Evolutionary conservation across 2,797 vertebrate genomes (phyloP), one percentile per base, ranked within the genome.

Genomic region (Mareca penelope): DNA sequence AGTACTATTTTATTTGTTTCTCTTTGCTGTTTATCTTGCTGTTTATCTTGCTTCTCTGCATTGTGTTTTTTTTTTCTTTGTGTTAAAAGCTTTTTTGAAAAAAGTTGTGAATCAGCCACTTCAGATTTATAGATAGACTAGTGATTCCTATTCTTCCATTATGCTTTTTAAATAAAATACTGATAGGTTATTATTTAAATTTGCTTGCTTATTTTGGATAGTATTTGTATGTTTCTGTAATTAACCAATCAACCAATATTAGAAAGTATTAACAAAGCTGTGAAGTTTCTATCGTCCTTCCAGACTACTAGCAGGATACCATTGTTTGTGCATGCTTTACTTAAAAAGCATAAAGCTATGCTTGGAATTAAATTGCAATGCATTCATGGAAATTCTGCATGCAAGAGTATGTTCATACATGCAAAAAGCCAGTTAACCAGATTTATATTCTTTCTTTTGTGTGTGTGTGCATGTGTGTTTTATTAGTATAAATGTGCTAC

Each of bases 291-390:
- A 9, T 87, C 23, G 35, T 39, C 57, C 55, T 44, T 44, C 42
- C 42, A 44, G 18, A 44, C 42, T 44, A 44, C 42, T 55, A 65
- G 57, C 52, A 92, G 53, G 57, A 83, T 89, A 76, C 48, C 79
- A 55, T 40, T 80, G 91, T 85, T 94, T 90, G 80, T 94, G 94
- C 96, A 96, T 89, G 55, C 71, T 87, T 70, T 91, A 50, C 40
- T 60, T 40, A 40, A 40, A 40, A 40, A 40, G 40, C 40, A 59
- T 85, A 84, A 93, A 76, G 28, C 29, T 78, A 12, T 87, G 59
- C 73, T 93, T 96, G 76, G 35, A 68, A 93, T 89, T 64, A 40
- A 87, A 65, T 68, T 63, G 75, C 28, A 83, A 73, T 81, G 81
- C 65, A 56, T 91, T 89, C 78, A 37, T 92, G 72, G 63, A 48